Evolutionary conservation across 2,113 vertebrate species (phyloP).

Genomic region (Laticauda laticaudata): DNA sequence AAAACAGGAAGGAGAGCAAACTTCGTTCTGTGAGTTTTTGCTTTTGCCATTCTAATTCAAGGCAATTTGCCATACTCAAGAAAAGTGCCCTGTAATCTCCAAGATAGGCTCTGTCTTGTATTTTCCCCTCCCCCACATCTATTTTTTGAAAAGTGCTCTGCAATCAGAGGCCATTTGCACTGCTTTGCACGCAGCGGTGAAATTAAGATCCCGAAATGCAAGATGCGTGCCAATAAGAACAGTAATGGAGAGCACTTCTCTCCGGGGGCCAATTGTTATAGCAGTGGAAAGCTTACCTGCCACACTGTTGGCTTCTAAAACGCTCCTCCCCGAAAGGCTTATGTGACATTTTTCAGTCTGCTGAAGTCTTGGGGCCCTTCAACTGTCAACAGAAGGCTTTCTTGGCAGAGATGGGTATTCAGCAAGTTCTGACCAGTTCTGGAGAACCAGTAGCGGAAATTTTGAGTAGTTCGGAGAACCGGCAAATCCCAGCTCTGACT

Average conservation of each 20-base stretch:
- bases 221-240: constrained; percentile 66
- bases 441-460: no score
- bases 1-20: not conserved
- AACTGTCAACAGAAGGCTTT: constrained; percentile 4
- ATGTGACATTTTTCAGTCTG: constrained; percentile 50
- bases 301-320: constrained; percentile 53
- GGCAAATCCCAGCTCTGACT: no score
- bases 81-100: constrained; percentile 69
- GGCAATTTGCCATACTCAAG: constrained; percentile 68
- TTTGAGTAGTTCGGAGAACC: no score
- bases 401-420: no score
- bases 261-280: constrained; percentile 35
- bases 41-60: constrained; percentile 59
- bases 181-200: constrained; percentile 56
- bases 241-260: constrained; percentile 48
- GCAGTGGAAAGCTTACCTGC: constrained; percentile 60
- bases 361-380: constrained; percentile 43
- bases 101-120: constrained; percentile 62
- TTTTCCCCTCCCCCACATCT: constrained; percentile 30
- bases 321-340: constrained; percentile 29
- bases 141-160: constrained; percentile 68
- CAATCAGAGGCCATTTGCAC: constrained; percentile 70
- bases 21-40: constrained; percentile 37
- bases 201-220: constrained; percentile 64
- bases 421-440: no score